Evolutionary conservation across 2,888 invertebrate genomes (phyloP).

Genomic region (Suillia variegata): DNA sequence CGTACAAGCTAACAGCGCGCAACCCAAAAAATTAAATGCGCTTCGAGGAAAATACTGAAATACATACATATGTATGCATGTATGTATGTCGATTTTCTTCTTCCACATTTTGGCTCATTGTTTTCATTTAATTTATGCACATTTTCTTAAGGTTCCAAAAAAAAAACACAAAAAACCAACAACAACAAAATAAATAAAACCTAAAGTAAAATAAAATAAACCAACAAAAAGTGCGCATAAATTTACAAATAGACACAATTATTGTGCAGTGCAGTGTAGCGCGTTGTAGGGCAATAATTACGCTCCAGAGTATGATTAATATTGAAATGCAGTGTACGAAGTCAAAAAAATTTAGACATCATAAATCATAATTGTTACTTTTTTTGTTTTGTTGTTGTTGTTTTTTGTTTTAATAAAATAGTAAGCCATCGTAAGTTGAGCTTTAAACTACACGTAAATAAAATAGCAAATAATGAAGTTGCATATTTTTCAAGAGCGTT

Average conservation of each 20-base stretch:
- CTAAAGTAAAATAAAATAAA: too few relatives aligned
- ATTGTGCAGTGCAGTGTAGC: too few relatives aligned
- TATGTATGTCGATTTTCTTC: conserved; percentile 11
- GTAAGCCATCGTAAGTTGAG: too few relatives aligned
- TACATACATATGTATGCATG: conserved; percentile 6
- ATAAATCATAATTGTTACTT: conserved; percentile 3
- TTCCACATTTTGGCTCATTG: neutral
- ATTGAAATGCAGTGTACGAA: conserved; percentile 44
- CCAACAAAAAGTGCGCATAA: neutral
- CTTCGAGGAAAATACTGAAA: neutral
- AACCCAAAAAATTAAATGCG: neutral
- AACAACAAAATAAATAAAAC: too few relatives aligned
- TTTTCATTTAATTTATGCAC: conserved; percentile 43
- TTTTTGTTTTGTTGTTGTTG: too few relatives aligned
- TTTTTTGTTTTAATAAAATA: too few relatives aligned
- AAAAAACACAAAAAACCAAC: neutral
- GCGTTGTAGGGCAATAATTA: conserved; percentile 15
- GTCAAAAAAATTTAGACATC: neutral
- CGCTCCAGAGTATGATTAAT: conserved; percentile 39
- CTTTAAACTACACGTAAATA: too few relatives aligned
- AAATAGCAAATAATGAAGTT: too few relatives aligned
- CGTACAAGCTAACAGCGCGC: neutral
- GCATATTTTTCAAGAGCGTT: too few relatives aligned
- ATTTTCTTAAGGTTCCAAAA: too few relatives aligned
- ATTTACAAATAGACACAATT: neutral